Evolutionary conservation across 1,140 invertebrate species (phyloP), one percentile per base, ranked within the genome.

Genomic region (Penaeus indicus): DNA sequence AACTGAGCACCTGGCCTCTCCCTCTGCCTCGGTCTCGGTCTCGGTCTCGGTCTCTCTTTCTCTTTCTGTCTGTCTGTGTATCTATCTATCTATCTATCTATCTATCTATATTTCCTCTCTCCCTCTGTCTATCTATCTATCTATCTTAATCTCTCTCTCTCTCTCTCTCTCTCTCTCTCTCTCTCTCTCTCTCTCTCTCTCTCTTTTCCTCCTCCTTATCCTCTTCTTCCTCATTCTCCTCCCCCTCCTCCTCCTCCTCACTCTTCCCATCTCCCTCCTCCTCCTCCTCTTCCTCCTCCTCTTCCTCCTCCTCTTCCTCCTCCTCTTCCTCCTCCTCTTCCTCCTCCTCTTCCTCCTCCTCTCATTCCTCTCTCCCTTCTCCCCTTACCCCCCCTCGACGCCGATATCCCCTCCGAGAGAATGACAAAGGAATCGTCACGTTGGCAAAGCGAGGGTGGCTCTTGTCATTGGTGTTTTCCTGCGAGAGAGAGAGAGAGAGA

Each of bases 171-270:
- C 19, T 21, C 27, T 69, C 64, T 13, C 13, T 19, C 75, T 78
- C 75, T 38, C 27, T 38, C 75, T 78, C 75, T 78, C 27, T 38
- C 75, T 78, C 75, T 38, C 27, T 38, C 54, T 61, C 54, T 25
- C 21, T 22, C 42, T 82, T 54, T 3, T 22, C 8, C 21, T 18
- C 42, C 27, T 27, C 27, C 47, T 62, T 25, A n/a, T 11, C 27
- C 42, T 82, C 80, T 22, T 27, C 27, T 25, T 82, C 80, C 27
- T 25, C 27, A 25, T 82, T 25, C 27, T 27, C 27, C 8, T 80
- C 47, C n/a, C 38, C n/a, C 78, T 80, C 78, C n/a, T 22, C n/a
- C 78, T 80, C 42, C 54, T 22, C n/a, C 42, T 82, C 80, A 25
- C 54, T 62, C 54, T 82, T 42, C 27, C 25, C 27, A 21, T 27